Evolutionary conservation across 2,797 vertebrate species (phyloP), one percentile per base, ranked within the genome.

Genomic region (Tokudaia muenninki): DNA sequence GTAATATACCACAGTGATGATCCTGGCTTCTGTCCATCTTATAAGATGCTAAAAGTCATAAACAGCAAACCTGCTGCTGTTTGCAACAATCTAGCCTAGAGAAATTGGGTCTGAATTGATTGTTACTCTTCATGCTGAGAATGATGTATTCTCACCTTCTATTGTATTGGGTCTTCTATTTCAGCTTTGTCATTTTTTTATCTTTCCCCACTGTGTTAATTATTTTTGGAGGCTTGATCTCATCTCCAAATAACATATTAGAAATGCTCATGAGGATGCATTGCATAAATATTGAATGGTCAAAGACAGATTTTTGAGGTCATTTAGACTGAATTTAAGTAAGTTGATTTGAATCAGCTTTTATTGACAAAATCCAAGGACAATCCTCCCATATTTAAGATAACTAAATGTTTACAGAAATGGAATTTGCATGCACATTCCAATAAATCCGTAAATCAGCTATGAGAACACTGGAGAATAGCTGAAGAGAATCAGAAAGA

Each of bases 271-370:
- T 96, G 96, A 95, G 97, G 75, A 21, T 97, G 96, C 92, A 72
- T 34, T 88, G 24, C 77, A 87, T 74, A 98, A 96, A 77, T 93
- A 97, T 78, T 96, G 84, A 95, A 97, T 97, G 96, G 65, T 90
- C 96, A 83, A 98, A 92, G 59, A 90, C 75, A 96, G 97, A 97
- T 22, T 96, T 97, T 97, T 96, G 81, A 98, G 96, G 70, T 96
- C 98, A 98, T 95, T 95, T 31, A 98, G 87, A 97, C 95, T 92
- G 31, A 95, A 97, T 98, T 97, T 97, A 97, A 95, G 94, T 77
- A 98, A 97, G 97, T 98, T 98, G 92, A 96, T 97, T 97, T 92
- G 91, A 98, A 98, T 98, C 50, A 67, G n/a, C 88, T 95, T 98
- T 98, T 98, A 97, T 96, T 93, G 97, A 97, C 96, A 97, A 98